phyloP scores from a whole-genome alignment of 1,140 invertebrate species.

The Aphaenogaster ashmeadi region DNA sequence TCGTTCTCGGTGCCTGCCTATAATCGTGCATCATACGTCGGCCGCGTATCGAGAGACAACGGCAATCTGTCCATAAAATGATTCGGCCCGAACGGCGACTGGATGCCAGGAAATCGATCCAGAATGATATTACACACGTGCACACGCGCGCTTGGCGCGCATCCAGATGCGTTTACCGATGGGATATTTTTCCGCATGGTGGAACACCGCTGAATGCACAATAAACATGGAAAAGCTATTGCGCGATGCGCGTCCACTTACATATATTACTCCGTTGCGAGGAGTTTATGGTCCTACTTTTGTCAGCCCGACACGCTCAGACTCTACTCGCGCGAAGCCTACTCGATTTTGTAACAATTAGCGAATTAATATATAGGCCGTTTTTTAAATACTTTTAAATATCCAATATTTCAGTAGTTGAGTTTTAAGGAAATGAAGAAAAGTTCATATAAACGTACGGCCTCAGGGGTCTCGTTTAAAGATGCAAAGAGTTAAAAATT shows the following conservation, averaged over 20 bases:
- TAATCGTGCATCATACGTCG: conserved; percentile 60
- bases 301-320: not conserved
- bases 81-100: conserved; percentile 61
- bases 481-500: too few species aligned
- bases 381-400: too few species aligned
- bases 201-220: conserved; percentile 63
- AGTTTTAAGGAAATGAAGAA: too few species aligned
- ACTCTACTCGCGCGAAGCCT: not conserved
- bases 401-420: too few species aligned
- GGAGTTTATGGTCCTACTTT: not conserved
- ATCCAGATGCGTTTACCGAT: conserved; percentile 77
- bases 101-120: conserved; percentile 74
- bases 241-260: conserved; percentile 50
- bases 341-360: conserved; percentile 13
- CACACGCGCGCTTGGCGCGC: conserved; percentile 63
- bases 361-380: not conserved
- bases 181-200: conserved; percentile 71
- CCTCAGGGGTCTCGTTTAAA: too few species aligned
- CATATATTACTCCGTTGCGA: not conserved
- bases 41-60: conserved; percentile 48
- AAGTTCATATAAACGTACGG: too few species aligned
- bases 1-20: conserved; percentile 10
- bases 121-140: conserved; percentile 67
- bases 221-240: conserved; percentile 65
- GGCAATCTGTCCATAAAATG: conserved; percentile 62